Evolutionary conservation across 2,113 vertebrate genomes (phyloP), one percentile per base, ranked within the genome.

Genomic region (Gadus chalcogrammus): DNA sequence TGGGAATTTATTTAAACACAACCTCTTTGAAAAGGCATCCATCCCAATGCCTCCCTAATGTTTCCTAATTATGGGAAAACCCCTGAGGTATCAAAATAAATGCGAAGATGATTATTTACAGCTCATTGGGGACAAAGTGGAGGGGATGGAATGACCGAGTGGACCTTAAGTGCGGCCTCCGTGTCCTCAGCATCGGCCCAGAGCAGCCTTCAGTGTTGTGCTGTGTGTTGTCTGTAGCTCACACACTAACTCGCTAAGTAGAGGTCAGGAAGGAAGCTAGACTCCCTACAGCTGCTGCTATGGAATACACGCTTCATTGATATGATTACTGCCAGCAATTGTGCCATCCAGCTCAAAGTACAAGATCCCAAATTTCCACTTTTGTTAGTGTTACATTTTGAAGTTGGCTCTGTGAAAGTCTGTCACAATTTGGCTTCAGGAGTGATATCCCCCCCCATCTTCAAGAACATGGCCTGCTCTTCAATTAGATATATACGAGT

Each of bases 1-100:
- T 77, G 73, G 74, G 72, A 35, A 12, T 48, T 13, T 48, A 48
- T 48, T 48, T 48, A 18, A 55, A 78, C 86, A 53, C 66, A 61
- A 56, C 6, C 12, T 71, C 61, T n/a, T 70, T 80, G 77, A 68
- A 69, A 74, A 71, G 72, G 75, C 55, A 15, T 42, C 79, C 68
- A 74, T 82, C 87, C 78, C 73, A 73, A 20, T 20, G 20, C 20
- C 20, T 20, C 60, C 62, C 60, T 79, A 85, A 87, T 87, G 77
- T 85, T 77, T 85, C 79, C 84, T 88, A 88, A 84, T 90, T 90
- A 88, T 65, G 5, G 65, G 68, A 55, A 71, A 76, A 79, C 81
- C 31, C 65, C 63, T 16, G 77, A 80, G 82, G 75, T 48, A 48
- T 48, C 31, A 48, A 48, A 48, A 48, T 48, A 48, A 48, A 12